Evolutionary conservation across 1,140 invertebrate species (phyloP).

Genomic region (Akabosia matsudoensis): DNA sequence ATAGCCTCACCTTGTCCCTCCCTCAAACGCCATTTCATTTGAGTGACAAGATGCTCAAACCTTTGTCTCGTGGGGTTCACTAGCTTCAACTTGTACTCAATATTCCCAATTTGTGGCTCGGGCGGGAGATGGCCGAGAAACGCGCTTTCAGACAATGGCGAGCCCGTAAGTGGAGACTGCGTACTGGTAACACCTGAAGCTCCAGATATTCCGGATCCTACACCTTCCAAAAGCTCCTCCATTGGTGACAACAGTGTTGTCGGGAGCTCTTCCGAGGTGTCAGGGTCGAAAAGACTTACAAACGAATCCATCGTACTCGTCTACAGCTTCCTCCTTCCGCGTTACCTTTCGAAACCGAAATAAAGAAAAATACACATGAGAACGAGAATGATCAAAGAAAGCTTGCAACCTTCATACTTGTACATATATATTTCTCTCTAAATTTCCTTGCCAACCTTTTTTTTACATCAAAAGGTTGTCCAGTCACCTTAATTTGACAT

Average conservation of each 20-base stretch:
- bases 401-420: too few species aligned
- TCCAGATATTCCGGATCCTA: constrained; percentile 9
- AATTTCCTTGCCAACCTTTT: background rate
- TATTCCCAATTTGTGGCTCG: constrained; percentile 83
- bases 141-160: background rate
- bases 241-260: background rate
- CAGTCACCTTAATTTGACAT: background rate
- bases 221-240: constrained; percentile 30
- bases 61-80: constrained; percentile 76
- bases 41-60: constrained; percentile 84
- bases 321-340: background rate
- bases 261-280: constrained; percentile 47
- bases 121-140: constrained; percentile 64
- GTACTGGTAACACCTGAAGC: background rate
- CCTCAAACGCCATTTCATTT: constrained; percentile 83
- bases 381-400: too few species aligned
- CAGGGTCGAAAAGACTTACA: constrained; percentile 72
- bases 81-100: constrained; percentile 89
- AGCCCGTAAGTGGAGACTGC: constrained; percentile 53
- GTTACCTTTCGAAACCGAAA: background rate
- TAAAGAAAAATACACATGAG: background rate
- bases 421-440: background rate
- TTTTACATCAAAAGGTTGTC: background rate
- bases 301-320: constrained; percentile 67
- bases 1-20: constrained; percentile 91